phyloP scores from a whole-genome alignment of 2,113 vertebrate species.

The Cathartes aura region DNA sequence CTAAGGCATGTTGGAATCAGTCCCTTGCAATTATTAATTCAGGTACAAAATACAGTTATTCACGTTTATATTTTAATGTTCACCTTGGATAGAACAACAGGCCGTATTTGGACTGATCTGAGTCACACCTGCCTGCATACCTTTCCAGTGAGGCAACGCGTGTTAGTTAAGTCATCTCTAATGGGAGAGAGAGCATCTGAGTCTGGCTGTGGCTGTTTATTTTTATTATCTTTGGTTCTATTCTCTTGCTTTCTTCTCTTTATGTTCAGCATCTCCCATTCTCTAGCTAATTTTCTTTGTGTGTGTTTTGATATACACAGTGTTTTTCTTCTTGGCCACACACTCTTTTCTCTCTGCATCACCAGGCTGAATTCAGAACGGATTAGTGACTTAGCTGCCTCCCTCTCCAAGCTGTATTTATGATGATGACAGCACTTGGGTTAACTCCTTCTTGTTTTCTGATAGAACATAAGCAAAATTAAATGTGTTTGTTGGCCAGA shows the following conservation, averaged over 20 bases:
- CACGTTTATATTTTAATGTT: background rate
- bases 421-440: background rate
- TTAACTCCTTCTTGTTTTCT: conserved; percentile 47
- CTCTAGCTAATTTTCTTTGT: background rate
- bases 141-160: background rate
- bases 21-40: background rate
- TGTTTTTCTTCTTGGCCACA: background rate
- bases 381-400: background rate
- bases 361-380: background rate
- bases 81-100: background rate
- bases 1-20: background rate
- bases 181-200: background rate
- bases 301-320: background rate
- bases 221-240: background rate
- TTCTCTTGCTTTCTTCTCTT: background rate
- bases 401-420: conserved; percentile 1
- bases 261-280: background rate
- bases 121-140: background rate
- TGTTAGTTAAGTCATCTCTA: background rate
- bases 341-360: background rate
- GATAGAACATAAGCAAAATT: background rate
- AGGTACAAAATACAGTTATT: background rate
- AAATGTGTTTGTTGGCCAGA: background rate
- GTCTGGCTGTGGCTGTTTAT: background rate
- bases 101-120: background rate